phyloP scores from a whole-genome alignment of 92 coral and sea anemone species.

The Parazoanthus darwini region DNA sequence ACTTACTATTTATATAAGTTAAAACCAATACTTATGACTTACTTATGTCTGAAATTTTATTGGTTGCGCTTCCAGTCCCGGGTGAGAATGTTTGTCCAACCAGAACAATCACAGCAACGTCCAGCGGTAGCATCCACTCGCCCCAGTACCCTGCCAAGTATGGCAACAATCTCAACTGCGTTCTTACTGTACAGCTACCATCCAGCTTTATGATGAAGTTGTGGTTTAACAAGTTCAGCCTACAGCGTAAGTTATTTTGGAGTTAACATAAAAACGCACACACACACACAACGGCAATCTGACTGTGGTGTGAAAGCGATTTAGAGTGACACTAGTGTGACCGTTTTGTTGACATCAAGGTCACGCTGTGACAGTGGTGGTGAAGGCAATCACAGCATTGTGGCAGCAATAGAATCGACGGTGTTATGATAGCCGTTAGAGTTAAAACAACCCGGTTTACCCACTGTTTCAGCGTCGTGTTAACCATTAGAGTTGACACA shows the following conservation, averaged over 20 bases:
- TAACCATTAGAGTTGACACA: too few species aligned
- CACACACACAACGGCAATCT: background rate
- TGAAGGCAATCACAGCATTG: background rate
- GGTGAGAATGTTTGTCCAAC: constrained; percentile 53
- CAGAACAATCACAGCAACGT: constrained; percentile 44
- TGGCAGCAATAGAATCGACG: background rate
- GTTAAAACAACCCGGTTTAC: too few species aligned
- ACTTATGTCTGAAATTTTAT: too few species aligned
- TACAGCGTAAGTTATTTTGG: constrained; percentile 25
- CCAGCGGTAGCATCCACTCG: constrained; percentile 38
- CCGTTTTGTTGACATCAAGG: background rate
- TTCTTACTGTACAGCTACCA: constrained; percentile 50
- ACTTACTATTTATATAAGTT: background rate
- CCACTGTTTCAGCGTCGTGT: too few species aligned
- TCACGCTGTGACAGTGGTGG: background rate
- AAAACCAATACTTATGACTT: background rate
- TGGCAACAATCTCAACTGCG: constrained; percentile 41
- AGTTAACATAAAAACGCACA: too few species aligned
- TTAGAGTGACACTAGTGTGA: background rate
- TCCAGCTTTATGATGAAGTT: constrained; percentile 36
- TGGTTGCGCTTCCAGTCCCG: constrained; percentile 22
- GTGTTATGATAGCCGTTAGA: too few species aligned
- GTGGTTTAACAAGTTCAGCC: background rate
- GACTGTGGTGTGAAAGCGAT: background rate
- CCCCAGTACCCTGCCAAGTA: constrained; percentile 46